Conservation (phyloP, 2,888 invertebrate species). For the Catocala nupta region DNA sequence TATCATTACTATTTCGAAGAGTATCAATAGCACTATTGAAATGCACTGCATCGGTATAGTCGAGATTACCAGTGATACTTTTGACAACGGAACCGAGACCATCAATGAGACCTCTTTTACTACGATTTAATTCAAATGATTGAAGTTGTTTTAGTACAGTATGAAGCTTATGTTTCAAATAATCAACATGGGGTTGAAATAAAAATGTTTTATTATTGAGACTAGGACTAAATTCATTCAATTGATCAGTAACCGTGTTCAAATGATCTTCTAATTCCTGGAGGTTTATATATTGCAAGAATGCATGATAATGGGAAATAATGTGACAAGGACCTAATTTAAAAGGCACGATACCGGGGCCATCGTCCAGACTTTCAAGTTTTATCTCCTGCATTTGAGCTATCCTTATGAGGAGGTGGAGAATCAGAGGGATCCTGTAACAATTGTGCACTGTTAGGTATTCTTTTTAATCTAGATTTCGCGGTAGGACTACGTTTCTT, state of each 20-base stretch:
- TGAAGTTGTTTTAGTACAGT: slow-evolving; percentile 9
- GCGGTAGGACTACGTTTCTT: slow-evolving; percentile 2
- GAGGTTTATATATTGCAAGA: not conserved
- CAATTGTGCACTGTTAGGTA: slow-evolving; percentile 5
- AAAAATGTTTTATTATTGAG: slow-evolving; percentile 9
- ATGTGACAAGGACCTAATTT: slow-evolving; percentile 1
- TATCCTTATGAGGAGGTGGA: not conserved
- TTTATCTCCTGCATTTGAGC: slow-evolving; percentile 4
- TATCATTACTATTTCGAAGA: slow-evolving; percentile 13
- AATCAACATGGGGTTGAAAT: slow-evolving; percentile 15
- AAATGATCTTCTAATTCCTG: slow-evolving; percentile 3
- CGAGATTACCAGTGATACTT: slow-evolving; percentile 17
- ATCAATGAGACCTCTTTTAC: slow-evolving; percentile 19
- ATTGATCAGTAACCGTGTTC: slow-evolving; percentile 1
- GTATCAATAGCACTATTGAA: slow-evolving; percentile 11
- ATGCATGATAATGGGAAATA: not conserved
- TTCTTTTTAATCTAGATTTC: slow-evolving; percentile 2
- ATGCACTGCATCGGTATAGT: slow-evolving; percentile 16
- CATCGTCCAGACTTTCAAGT: not conserved
- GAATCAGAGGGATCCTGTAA: slow-evolving; percentile 6
- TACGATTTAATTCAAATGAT: slow-evolving; percentile 13
- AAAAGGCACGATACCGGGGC: not conserved
- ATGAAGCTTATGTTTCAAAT: slow-evolving; percentile 7
- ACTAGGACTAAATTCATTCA: slow-evolving; percentile 1
- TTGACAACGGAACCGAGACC: slow-evolving; percentile 17